Evolutionary conservation across 2,797 vertebrate genomes (phyloP), one percentile per base, ranked within the genome.

Genomic region (Apogon talboti): DNA sequence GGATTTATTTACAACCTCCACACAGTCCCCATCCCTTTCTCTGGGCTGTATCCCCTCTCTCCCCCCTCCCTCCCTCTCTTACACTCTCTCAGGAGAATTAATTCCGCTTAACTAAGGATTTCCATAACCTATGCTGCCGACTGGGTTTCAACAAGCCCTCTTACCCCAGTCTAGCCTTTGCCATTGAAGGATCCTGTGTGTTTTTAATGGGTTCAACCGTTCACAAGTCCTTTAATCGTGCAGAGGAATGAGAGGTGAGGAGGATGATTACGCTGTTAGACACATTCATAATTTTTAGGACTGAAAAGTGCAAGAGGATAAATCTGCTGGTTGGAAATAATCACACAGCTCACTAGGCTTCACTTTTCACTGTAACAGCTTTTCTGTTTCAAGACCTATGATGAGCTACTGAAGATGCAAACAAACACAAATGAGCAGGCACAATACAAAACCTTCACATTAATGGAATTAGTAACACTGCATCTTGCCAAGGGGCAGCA

Each of bases 61-160:
- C 13, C 49, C 54, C 46, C 43, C 35, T 30, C 61, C 6, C 40
- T 49, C 44, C 16, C 52, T 24, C 51, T n/a, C 43, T 35, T 56
- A 42, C 53, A 8, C 43, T 40, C 72, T 59, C 68, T 33, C 59
- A 33, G 41, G 76, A 81, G 74, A 79, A 73, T 85, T 76, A 63
- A 83, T 82, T 88, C 71, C 74, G 72, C 87, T 85, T 82, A 84
- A 85, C 76, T 78, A 66, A 78, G 83, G 81, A 79, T 85, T 90
- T 87, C 56, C 59, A 71, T 66, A 71, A 76, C 60, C 68, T 74
- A 28, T 16, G n/a, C 54, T 68, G 56, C 58, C 19, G 33, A 76
- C 72, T n/a, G 64, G 65, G 42, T 55, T 79, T 58, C 66, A 73
- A 21, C 15, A 2, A 59, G 38, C 55, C 61, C 68, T 65, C 52